Evolutionary conservation across 2,113 vertebrate species (phyloP), one percentile per base, ranked within the genome.

Genomic region (Picathartes gymnocephalus): DNA sequence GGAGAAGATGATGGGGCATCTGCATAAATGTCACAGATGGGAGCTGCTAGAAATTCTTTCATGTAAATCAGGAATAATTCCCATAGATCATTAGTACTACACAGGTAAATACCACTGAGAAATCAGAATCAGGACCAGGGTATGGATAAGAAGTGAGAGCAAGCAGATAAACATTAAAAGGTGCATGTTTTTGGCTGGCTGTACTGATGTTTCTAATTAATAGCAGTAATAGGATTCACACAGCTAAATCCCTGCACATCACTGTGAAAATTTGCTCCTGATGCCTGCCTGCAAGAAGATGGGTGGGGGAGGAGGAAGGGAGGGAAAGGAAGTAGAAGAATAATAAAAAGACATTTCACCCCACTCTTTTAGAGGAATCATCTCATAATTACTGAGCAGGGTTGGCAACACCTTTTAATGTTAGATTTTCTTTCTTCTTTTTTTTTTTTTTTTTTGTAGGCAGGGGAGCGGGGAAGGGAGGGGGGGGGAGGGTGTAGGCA

Each of bases 181-280:
- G 37, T 62, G 40, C 37, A 68, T 0, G 0, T 56, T 76, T 95
- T 86, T 53, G 68, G 39, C 48, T 95, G 73, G 15, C 62, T 82
- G 65, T 86, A 57, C 40, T 93, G 86, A 92, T 77, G 13, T 88
- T 68, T 97, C 80, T 91, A 89, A 94, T 97, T 92, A 92, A 85
- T 73, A 89, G 16, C 44, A 86, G 62, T 73, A 94, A 92, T 74
- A 87, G 73, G 62, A 86, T 96, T 90, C 13, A 2, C n/a, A 61
- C 37, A 70, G 80, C 70, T 93, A 93, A 95, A 93, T 90, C 73
- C 66, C 81, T 69, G 40, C 27, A 61, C 54, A 86, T 92, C 58
- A 58, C 23, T 39, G 57, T 50, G 66, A 68, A 90, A 93, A 71
- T 62, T 71, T 79, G 53, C 61, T 94, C 30, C 31, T 90, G 62